Percentiles rank a stretch among this genome's conserved stretches.
phyloP scores from a whole-genome alignment of 2,113 vertebrate species.

The Neomonachus schauinslandi region DNA sequence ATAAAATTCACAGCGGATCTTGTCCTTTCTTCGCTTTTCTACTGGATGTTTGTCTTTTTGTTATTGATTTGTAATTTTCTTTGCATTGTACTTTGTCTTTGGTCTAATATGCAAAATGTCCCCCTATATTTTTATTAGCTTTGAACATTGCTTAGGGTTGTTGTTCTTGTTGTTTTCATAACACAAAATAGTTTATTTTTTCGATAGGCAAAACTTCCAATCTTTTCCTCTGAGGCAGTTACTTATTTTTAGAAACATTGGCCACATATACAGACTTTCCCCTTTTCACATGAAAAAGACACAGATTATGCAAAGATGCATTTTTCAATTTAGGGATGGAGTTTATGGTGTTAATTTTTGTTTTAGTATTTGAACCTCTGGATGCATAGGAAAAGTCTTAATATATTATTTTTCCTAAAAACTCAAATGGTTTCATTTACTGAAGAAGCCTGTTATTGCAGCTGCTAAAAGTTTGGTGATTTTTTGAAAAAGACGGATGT shows the following conservation, averaged over 20 bases:
- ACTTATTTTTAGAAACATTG: constrained; percentile 37
- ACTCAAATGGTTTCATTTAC: neutral
- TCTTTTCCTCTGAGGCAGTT: constrained; percentile 7
- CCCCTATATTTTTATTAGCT: neutral
- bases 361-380: neutral
- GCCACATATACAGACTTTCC: neutral
- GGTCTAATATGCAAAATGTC: neutral
- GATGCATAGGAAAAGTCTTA: constrained; percentile 26
- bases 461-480: neutral
- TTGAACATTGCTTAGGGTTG: neutral
- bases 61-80: neutral
- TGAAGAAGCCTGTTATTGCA: neutral
- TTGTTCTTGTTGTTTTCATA: neutral
- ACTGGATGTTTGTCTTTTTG: neutral
- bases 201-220: neutral
- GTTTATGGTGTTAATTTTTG: neutral
- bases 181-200: neutral
- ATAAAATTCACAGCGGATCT: neutral
- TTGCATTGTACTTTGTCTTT: neutral
- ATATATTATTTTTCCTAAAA: constrained; percentile 32
- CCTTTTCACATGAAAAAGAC: neutral
- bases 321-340: neutral
- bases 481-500: neutral
- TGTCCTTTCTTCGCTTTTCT: neutral
- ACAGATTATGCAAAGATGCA: neutral